Base-by-base conservation (phyloP, 2,797 vertebrate species). In the Borostomias antarcticus region DNA sequence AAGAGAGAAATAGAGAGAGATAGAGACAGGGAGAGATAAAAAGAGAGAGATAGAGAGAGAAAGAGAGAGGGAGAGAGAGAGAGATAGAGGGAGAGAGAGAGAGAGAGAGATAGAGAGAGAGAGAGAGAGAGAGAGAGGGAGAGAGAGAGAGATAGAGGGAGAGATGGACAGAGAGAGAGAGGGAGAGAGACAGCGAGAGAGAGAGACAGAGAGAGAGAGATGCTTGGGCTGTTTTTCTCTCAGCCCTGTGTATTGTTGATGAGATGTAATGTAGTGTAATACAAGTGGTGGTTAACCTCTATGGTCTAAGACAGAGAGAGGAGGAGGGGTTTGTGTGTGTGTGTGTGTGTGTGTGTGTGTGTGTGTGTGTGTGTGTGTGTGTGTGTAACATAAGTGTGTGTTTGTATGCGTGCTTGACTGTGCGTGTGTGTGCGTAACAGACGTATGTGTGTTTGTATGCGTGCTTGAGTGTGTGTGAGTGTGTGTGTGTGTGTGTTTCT, bases 251-350 rank as follows among this genome's bases (percentile, higher is more conserved):
- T 77, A 82, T 82, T 88, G 82, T 76, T 86, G 80, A 87, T 78
- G 79, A 91, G 75, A 87, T 87, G 87, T 90, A 89, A 87, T 86
- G 88, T 85, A 89, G 84, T 85, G 87, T 87, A 87, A 89, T 89
- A 92, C 87, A 91, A 93, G 88, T 81, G 84, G 88, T 82, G 90
- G 90, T 93, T 91, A 91, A 92, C 91, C 91, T 88, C 88, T 85
- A 78, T 1, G 76, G 82, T 80, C 70, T 85, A 74, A 82, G 81
- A 74, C 63, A 35, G 59, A 65, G 75, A 70, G 58, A 30, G 7
- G 56, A 63, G 58, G 2, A 11, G 43, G 19, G 60, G 45, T 32
- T 43, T 13, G 17, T 13, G 52, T 28, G 51, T 25, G 51, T 28
- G 52, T 8, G 47, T 2, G 35, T 37, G 35, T 5, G 5, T 37